Evolutionary conservation across 2,797 vertebrate genomes (phyloP), one percentile per base, ranked within the genome.

Genomic region (Serranus cabrilla): DNA sequence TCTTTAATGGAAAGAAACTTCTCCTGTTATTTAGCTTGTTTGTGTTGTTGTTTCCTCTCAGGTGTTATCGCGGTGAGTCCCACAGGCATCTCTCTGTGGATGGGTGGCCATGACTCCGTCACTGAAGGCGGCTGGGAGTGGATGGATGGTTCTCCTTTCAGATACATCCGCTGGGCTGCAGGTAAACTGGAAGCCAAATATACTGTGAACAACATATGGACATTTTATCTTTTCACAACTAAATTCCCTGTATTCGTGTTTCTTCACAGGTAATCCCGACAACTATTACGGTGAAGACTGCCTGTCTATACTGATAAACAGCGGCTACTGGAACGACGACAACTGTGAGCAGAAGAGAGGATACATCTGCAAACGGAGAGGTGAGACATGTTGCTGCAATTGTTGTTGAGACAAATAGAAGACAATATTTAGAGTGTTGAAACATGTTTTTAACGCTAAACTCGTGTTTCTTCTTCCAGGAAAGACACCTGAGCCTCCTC

Each of bases 71-170:
- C 92, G 81, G 37, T 73, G n/a, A 88, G 80, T 70, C 91, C 95
- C 6, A 94, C 90, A 0, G 95, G 95, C 17, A 90, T 93, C 63
- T 90, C 95, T 21, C 59, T 96, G 82, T 96, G 95, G 95, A 94
- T 95, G 87, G 95, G 95, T 0, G 95, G 91, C 0, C 95, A 95
- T 17, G 95, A 96, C 89, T 94, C 94, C 0, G 2, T 95, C 68
- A 93, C 90, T 0, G 95, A 96, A 56, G 94, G 94, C 0, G 95
- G 95, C 55, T 96, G 95, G 95, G 90, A 92, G 75, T 96, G 95
- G 95, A 81, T 43, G 0, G 94, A 96, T 0, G 89, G 91, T 0
- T 92, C 93, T 40, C 95, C 95, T 0, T 96, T 96, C 82, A 92
- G 93, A 84, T 96, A 92, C 81, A 88, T 95, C 70, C 90, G 70